These are phyloP conservation scores for Amazona ochrocephala DNA, from an alignment of 2,797 vertebrate genomes.

Conservation along the genomic window DNA sequence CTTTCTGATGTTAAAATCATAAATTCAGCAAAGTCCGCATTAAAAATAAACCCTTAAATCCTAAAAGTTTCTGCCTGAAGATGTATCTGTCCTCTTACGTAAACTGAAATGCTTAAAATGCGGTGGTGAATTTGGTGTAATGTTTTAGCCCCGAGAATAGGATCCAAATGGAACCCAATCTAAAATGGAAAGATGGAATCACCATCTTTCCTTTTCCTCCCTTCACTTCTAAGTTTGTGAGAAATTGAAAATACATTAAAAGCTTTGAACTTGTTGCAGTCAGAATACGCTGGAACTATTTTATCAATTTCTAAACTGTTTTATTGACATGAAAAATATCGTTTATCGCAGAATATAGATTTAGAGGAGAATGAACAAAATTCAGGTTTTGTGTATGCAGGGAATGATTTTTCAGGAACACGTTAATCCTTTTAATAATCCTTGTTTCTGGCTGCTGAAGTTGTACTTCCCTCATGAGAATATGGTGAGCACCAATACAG, in stretches of 20 bases:
- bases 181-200: neutral
- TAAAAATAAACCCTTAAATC: neutral
- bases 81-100: neutral
- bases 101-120: neutral
- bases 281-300: neutral
- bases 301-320: neutral
- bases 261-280: neutral
- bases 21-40: neutral
- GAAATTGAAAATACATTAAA: neutral
- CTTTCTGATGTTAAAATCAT: neutral
- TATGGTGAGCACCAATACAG: neutral
- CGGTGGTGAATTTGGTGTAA: neutral
- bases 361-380: neutral
- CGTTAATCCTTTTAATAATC: neutral
- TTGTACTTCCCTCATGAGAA: neutral
- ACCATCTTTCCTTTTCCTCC: neutral
- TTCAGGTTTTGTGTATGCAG: neutral
- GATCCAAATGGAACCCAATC: neutral
- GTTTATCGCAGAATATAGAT: neutral
- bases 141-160: neutral
- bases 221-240: neutral
- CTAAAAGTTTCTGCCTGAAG: neutral
- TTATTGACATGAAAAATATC: neutral
- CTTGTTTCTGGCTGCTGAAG: neutral
- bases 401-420: neutral